Base-by-base conservation (phyloP, 2,113 vertebrate species). In the Zeus faber region DNA sequence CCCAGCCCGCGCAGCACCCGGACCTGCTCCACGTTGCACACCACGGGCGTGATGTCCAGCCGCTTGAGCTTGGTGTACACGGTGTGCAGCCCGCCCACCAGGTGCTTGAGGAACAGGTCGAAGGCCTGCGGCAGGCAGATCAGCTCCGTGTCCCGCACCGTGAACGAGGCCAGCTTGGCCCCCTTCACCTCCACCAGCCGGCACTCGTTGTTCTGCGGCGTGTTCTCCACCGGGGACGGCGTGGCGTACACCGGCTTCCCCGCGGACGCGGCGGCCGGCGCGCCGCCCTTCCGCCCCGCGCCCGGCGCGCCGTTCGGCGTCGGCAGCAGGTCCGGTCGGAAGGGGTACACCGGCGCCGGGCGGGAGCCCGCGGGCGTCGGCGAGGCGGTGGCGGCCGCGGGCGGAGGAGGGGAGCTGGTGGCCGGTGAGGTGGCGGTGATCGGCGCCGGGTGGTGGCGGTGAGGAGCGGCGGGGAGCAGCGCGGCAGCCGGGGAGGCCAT, bases 141-240 rank as follows among this genome's bases (percentile, higher is more conserved):
- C 70, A 98, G 93, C 89, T 97, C 95, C 77, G 88, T 91, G 82
- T 94, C 93, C 72, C 91, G 91, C 72, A 98, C 96, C 8, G 92
- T 95, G 91, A 98, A 98, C 41, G 95, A 98, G 65, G 96, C 96
- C 80, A 98, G 92, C 77, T 96, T 93, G 63, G 94, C 95, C 59
- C 95, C 95, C 76, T 93, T 92, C 88, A 98, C 92, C 77, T 98
- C 95, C 87, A 98, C 94, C 91, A 97, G 93, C 78, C 92, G 93
- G 82, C 95, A 97, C 93, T 97, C 95, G 90, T 98, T 98, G 90
- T 98, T 97, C 87, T 96, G 94, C 70, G 96, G 93, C 68, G 95
- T 98, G 91, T 95, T 98, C 89, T 98, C 95, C 82, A 97, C 95
- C 55, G 94, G 95, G 33, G 95, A 97, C 62, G 96, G 94, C 49